Percentiles rank a stretch among this genome's conserved stretches.
Evolutionary conservation across 2,888 invertebrate genomes (phyloP).

Genomic region (Bombylius major): DNA sequence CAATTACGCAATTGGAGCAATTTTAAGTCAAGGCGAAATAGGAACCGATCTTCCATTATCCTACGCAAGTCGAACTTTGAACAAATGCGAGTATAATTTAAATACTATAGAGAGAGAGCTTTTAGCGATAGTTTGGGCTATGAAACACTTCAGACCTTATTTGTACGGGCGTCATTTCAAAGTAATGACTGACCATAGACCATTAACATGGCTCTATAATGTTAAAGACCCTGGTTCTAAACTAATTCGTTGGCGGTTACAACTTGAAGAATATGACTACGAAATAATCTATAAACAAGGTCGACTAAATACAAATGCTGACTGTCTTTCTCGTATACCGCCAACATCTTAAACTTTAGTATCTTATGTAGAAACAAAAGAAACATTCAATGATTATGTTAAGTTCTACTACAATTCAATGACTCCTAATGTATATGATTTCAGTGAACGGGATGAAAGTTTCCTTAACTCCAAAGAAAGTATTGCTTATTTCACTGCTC

Average conservation of each 20-base stretch:
- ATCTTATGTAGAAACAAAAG: no score
- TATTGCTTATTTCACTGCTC: no score
- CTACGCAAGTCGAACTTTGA: not conserved
- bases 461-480: not conserved
- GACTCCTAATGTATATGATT: not conserved
- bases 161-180: conserved; percentile 19
- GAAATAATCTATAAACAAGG: conserved; percentile 18
- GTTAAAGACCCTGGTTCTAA: conserved; percentile 16
- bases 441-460: not conserved
- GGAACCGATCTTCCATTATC: not conserved
- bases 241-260: conserved; percentile 19
- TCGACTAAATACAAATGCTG: conserved; percentile 19
- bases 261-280: conserved; percentile 20
- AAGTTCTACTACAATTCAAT: not conserved
- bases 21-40: not conserved
- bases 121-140: conserved; percentile 16
- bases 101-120: conserved; percentile 12
- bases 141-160: conserved; percentile 20
- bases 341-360: not conserved
- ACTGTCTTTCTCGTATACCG: conserved; percentile 18
- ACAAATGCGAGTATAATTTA: not conserved
- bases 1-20: not conserved
- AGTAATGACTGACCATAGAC: conserved; percentile 21
- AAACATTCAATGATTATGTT: no score
- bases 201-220: conserved; percentile 16